phyloP scores from a whole-genome alignment of 92 coral and sea anemone genomes.

The Bergia sp. region DNA sequence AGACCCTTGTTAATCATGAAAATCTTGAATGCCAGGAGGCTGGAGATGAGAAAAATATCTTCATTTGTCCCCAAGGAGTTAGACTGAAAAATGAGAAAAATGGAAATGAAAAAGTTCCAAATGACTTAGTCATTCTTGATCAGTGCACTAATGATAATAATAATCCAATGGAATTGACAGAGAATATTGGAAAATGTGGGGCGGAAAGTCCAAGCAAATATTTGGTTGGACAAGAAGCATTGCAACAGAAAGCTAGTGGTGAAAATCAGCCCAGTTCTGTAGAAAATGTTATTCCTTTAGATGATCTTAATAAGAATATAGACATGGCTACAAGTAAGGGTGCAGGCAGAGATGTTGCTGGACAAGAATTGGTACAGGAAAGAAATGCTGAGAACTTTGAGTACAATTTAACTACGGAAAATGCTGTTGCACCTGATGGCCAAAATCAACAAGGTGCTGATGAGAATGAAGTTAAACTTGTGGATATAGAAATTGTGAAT shows the following conservation, averaged over 20 bases:
- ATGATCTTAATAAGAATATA: background rate
- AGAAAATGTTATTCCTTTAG: background rate
- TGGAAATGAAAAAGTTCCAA: background rate
- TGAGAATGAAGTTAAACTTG: background rate
- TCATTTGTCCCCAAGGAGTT: background rate
- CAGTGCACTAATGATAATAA: background rate
- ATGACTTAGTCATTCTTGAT: background rate
- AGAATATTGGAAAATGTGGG: background rate
- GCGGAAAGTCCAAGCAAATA: background rate
- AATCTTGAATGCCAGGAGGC: background rate
- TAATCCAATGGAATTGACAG: background rate
- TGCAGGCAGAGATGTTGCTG: background rate
- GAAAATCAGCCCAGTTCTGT: background rate
- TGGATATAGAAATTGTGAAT: background rate
- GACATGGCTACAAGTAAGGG: background rate
- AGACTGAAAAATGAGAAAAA: conserved; percentile 15
- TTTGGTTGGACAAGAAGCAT: background rate
- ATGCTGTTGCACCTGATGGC: background rate
- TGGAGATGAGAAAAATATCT: background rate
- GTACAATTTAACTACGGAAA: background rate
- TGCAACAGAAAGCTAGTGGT: background rate
- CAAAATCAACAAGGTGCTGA: background rate
- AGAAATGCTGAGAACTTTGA: background rate
- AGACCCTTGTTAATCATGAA: background rate
- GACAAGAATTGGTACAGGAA: background rate